Evolutionary conservation across 2,888 invertebrate species (phyloP), one percentile per base, ranked within the genome.

Genomic region (Teinopalpus imperialis): DNA sequence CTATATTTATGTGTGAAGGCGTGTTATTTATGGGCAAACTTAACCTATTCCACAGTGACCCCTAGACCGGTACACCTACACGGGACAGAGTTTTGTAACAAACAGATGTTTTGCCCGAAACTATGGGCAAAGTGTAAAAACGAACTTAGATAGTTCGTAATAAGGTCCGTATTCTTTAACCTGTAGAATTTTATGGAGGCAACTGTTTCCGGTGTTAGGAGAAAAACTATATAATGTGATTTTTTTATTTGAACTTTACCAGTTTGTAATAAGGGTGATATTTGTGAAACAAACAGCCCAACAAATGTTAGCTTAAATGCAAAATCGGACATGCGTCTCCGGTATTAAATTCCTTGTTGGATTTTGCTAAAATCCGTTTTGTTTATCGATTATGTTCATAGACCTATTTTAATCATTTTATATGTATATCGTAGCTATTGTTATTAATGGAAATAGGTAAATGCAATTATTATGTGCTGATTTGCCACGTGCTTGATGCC

Each of bases 1-100:
- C 14, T 40, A 16, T 35, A 46, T 46, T 46, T 41, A 31, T 40
- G 21, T 29, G 35, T 23, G 41, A 18, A 18, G 46, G 46, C 41
- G 46, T 35, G 21, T 43, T 34, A 37, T 48, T 48, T 48, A 43
- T 37, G 36, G 34, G 26, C 48, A 39, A 27, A 43, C 39, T 34
- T 43, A 36, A 42, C 42, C 42, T 34, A 36, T 8, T 35, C 18
- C 16, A 16, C 14, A 32, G 9, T 45, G 51, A 48, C 51, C 47
- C 47, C 44, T 36, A 42, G 32, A 43, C 47, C 46, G 48, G 53
- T 47, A 34, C 53, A 40, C 54, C 48, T 41, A 52, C 49, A 27
- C 34, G 12, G 10, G 31, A 42, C 27, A 18, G 23, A 13, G 24
- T 48, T 54, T 51, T 44, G 49, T 47, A 51, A 50, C 37, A 36